A percentile compares a stretch with the other conserved stretches of the same genome.
phyloP scores from a whole-genome alignment of 2,797 vertebrate genomes.

The Tamandua tetradactyla region DNA sequence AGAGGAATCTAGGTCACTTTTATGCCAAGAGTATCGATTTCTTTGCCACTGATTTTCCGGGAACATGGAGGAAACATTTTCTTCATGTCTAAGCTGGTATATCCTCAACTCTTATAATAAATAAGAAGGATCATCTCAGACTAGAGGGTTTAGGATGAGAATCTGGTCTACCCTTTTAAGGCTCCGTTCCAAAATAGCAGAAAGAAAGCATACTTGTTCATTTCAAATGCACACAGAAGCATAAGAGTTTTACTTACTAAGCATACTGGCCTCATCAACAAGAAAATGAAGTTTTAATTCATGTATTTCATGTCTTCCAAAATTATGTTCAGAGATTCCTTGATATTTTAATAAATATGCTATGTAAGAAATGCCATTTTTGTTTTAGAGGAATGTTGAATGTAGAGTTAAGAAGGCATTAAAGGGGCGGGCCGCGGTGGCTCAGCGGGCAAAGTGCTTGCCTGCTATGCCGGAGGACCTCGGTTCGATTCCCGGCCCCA shows the following conservation, averaged over 20 bases:
- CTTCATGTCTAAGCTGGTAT: not conserved
- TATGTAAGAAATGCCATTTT: slow-evolving; percentile 19
- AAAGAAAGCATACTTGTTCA: not conserved
- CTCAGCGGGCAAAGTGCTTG: too few relatives aligned
- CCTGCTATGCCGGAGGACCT: too few relatives aligned
- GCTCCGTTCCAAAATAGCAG: not conserved
- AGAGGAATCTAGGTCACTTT: not conserved
- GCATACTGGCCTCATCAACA: not conserved
- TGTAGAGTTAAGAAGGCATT: not conserved
- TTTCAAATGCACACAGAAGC: not conserved
- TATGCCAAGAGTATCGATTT: not conserved
- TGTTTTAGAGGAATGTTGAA: slow-evolving; percentile 38
- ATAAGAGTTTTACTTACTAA: not conserved
- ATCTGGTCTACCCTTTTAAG: not conserved
- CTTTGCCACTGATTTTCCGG: not conserved
- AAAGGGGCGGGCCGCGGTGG: too few relatives aligned
- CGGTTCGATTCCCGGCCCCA: too few relatives aligned
- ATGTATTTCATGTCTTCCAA: slow-evolving; percentile 46
- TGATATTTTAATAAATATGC: slow-evolving; percentile 26
- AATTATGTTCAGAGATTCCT: slow-evolving; percentile 27
- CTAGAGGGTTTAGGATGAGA: not conserved
- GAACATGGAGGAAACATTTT: not conserved
- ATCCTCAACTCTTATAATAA: slow-evolving; percentile 16
- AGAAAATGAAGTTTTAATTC: slow-evolving; percentile 36
- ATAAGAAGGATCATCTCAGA: not conserved